Conservation (phyloP, 2,113 vertebrate species). For the Pipra filicauda region DNA sequence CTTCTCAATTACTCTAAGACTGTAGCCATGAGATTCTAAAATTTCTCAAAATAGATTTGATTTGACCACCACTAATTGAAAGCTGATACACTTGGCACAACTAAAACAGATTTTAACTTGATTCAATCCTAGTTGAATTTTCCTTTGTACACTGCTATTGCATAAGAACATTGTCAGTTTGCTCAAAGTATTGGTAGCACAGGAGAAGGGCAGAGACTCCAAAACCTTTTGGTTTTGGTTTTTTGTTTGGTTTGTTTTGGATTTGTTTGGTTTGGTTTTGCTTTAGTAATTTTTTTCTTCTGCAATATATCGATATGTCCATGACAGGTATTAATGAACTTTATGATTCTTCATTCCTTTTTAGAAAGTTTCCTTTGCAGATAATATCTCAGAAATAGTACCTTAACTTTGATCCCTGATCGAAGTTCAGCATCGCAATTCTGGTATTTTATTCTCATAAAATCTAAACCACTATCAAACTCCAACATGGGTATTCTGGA, state of each 20-base stretch:
- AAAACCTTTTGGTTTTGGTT: not conserved
- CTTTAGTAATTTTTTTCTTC: not conserved
- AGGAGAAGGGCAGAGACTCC: not conserved
- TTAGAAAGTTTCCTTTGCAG: not conserved
- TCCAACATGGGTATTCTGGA: not conserved
- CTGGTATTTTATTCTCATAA: not conserved
- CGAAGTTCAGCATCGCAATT: not conserved
- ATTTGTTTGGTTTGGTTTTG: not conserved
- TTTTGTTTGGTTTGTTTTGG: not conserved
- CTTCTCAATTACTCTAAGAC: not conserved
- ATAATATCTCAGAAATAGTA: not conserved
- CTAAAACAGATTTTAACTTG: not conserved
- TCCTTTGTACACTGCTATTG: not conserved
- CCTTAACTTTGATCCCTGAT: not conserved
- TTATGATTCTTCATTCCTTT: not conserved
- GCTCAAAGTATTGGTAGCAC: not conserved
- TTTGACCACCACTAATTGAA: not conserved
- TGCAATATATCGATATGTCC: not conserved
- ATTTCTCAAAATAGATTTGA: not conserved
- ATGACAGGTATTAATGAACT: not conserved
- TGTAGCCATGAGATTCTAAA: not conserved
- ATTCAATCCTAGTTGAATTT: not conserved
- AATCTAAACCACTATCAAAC: not conserved
- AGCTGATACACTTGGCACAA: not conserved
- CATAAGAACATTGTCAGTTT: not conserved